A percentile compares a stretch with the other conserved stretches of the same genome.
Conservation (phyloP, 2,888 invertebrate species). For the Thumatha senex region DNA sequence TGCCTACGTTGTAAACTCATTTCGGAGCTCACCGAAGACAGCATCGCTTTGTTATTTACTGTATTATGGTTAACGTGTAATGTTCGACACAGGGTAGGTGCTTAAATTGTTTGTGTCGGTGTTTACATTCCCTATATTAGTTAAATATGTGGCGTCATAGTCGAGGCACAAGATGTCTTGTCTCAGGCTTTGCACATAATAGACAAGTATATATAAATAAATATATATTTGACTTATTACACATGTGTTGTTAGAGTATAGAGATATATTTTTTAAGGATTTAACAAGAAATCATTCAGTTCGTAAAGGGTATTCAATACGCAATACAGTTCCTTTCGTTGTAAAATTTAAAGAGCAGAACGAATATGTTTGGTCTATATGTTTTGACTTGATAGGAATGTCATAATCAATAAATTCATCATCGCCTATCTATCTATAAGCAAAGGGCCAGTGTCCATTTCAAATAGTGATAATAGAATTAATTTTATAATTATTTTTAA, state of each 20-base stretch:
- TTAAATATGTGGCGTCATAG: conserved; percentile 11
- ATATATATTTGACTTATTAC: conserved; percentile 19
- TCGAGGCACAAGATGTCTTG: conserved; percentile 19
- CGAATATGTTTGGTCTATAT: not conserved
- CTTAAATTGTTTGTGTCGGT: conserved; percentile 12
- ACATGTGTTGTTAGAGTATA: conserved; percentile 27
- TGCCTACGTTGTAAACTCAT: conserved; percentile 44
- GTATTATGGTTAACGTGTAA: conserved; percentile 20
- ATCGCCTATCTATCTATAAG: too few relatives aligned
- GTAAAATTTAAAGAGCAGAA: not conserved
- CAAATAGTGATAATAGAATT: too few relatives aligned
- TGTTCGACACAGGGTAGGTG: conserved; percentile 19
- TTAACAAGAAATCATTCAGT: conserved; percentile 17
- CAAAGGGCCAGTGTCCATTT: too few relatives aligned
- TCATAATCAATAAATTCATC: too few relatives aligned
- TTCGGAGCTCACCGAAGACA: conserved; percentile 19
- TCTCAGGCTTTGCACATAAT: conserved; percentile 22
- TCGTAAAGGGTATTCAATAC: not conserved
- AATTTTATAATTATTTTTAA: not conserved
- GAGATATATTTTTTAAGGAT: conserved; percentile 32
- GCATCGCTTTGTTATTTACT: conserved; percentile 13
- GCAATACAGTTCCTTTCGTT: not conserved
- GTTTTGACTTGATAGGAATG: not conserved
- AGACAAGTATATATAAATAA: conserved; percentile 29
- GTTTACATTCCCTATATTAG: conserved; percentile 34